These are phyloP conservation scores for Gnatocerus cornutus DNA, from an alignment of 2,888 invertebrate genomes.

Conservation along the genomic window DNA sequence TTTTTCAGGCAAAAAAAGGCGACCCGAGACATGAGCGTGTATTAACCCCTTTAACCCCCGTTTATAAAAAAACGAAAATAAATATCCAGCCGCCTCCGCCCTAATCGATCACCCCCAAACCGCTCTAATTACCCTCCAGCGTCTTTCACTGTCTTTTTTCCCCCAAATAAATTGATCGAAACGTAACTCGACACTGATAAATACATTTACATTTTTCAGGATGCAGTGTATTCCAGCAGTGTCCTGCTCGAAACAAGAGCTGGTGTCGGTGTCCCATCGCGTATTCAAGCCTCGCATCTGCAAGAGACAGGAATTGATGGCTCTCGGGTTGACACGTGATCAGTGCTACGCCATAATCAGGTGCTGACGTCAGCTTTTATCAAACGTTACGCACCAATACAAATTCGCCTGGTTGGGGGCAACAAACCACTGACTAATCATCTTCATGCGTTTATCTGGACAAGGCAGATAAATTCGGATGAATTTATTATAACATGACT, in stretches of 20 bases:
- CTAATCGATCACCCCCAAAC: slow-evolving; percentile 4
- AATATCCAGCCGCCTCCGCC: slow-evolving; percentile 21
- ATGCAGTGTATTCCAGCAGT: slow-evolving; percentile 45
- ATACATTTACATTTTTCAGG: slow-evolving; percentile 57
- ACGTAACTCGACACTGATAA: slow-evolving; percentile 53
- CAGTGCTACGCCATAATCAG: slow-evolving; percentile 47
- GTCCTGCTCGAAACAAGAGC: slow-evolving; percentile 38
- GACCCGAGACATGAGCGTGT: not conserved
- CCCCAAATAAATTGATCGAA: slow-evolving; percentile 51
- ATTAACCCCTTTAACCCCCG: not conserved
- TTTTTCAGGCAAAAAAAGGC: not conserved
- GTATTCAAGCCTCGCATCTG: slow-evolving; percentile 50
- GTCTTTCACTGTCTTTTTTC: slow-evolving; percentile 13
- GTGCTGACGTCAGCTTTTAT: slow-evolving; percentile 47
- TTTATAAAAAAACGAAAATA: not conserved
- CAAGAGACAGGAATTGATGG: slow-evolving; percentile 52
- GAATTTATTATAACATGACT: slow-evolving; percentile 21
- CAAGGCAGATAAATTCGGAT: slow-evolving; percentile 23
- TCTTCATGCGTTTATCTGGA: slow-evolving; percentile 14
- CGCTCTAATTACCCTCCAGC: slow-evolving; percentile 8
- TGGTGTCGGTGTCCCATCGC: slow-evolving; percentile 45
- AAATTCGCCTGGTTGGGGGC: slow-evolving; percentile 12
- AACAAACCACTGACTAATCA: slow-evolving; percentile 23
- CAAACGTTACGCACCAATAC: slow-evolving; percentile 19
- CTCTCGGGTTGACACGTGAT: slow-evolving; percentile 53